Evolutionary conservation across 2,113 vertebrate genomes (phyloP), one percentile per base, ranked within the genome.

Genomic region (Macquaria australasica): DNA sequence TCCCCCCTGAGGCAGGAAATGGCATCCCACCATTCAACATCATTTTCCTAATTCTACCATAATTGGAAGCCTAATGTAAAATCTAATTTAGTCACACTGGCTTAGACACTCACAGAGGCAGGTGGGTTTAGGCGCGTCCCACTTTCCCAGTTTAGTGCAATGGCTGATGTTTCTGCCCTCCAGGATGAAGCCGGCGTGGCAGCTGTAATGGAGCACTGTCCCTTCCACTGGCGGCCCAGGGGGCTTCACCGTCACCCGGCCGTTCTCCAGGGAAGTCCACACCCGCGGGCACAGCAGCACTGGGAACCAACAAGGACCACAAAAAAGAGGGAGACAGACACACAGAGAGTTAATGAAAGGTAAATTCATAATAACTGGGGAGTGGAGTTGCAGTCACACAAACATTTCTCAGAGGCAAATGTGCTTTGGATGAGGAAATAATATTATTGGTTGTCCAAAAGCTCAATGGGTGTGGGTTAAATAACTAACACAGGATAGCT

Each of bases 181-280:
- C 91, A 98, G 96, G 71, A 96, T 96, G 94, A 98, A 98, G 62
- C 97, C 97, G 0, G 96, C 88, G 34, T 97, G 96, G 93, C 98
- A 99, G 89, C 91, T 96, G 94, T 97, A 99, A 55, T 97, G 96
- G 60, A 97, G 94, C 77, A 96, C 90, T 0, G 97, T 97, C 43
- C 97, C 97, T 25, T 98, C 97, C 85, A 97, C 97, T 1, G 97
- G 97, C 0, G 96, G 93, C 81, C 97, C 96, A 5, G 95, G 87
- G 8, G 95, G 95, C 77, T 89, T 92, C 21, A 89, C 91, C 23
- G 88, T 86, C 87, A 96, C 97, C 21, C 95, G 94, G 41, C 98
- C 98, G n/a, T 98, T 98, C 95, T 99, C 98, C 95, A 99, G 93
- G 73, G 96, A 97, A 63, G 97, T 93, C 94, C 97, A 97, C 74